Evolutionary conservation across 2,113 vertebrate species (phyloP), one percentile per base, ranked within the genome.

Genomic region (Coryphaenoides rupestris): DNA sequence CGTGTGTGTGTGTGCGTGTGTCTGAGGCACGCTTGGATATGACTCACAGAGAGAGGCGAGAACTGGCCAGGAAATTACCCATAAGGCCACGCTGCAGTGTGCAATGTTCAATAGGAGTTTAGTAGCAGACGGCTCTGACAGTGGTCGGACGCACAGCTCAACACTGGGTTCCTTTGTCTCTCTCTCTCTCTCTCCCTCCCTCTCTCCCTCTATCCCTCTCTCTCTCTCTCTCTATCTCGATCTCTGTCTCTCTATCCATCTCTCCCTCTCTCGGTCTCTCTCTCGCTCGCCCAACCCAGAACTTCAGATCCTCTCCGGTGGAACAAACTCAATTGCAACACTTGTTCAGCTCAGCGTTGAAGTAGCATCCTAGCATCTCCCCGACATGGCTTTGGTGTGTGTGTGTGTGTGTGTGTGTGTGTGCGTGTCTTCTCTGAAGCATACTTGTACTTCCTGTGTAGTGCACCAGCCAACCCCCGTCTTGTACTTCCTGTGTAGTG

Each of bases 251-350:
- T n/a, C n/a, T n/a, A n/a, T n/a, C n/a, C n/a, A n/a, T n/a, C n/a
- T n/a, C n/a, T n/a, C n/a, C n/a, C n/a, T n/a, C n/a, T n/a, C n/a
- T n/a, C n/a, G n/a, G n/a, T n/a, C n/a, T n/a, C n/a, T n/a, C n/a
- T n/a, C n/a, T n/a, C n/a, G n/a, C n/a, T n/a, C n/a, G n/a, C n/a
- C n/a, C 47, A 58, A 74, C 74, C 81, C 73, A 70, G 60, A 78
- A 83, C 79, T 78, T 73, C 68, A 73, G 74, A 76, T 78, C 72
- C 78, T 83, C 77, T 73, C 77, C 77, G 65, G 80, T 78, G 78
- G 83, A 88, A 86, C 84, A 84, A 87, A 88, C 81, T 80, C 78
- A 71, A 86, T 86, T 84, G 81, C 74, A 78, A 80, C 81, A 76
- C 79, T 80, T 81, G 83, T 33, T 9, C 28, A 33, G 28, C 1